Base-by-base conservation (phyloP, 2,113 vertebrate genomes). In the Muscicapa adusta region DNA sequence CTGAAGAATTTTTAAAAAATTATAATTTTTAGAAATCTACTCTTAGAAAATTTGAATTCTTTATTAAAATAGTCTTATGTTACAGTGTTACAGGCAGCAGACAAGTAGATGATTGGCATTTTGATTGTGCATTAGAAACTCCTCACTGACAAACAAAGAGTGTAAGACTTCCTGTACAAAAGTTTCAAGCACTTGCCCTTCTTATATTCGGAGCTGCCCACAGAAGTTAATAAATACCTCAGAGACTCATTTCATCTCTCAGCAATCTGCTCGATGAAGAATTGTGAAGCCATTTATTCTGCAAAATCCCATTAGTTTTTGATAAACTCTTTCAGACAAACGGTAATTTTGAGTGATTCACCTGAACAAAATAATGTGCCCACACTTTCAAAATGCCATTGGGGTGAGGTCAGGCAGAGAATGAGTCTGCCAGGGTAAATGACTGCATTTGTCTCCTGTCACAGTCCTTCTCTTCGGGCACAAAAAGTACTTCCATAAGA, bases 371-470 rank as follows among this genome's bases (percentile, higher is more conserved):
- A 90, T 50, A 84, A 93, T 0, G 28, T 61, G 33, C 82, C 82
- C 73, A 90, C 82, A 84, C 83, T 95, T 81, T 56, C 45, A 51
- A 86, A 95, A 86, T 81, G 94, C 93, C 79, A 61, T 31, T 81
- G 90, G 40, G 65, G 92, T 86, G 92, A 94, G 90, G 92, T 95
- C 96, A 97, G 96, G 90, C 94, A 90, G 85, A 88, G 96, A 96
- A 93, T 68, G 85, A 97, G 61, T 33, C 88, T 96, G 88, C 51
- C 88, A 48, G 43, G 10, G 45, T 12, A 94, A 97, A 88, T 75
- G 56, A 88, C 51, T 83, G 60, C 82, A 88, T 96, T 95, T 93
- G 60, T 94, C 90, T 96, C 65, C 75, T 83, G 82, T 50, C 93
- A 78, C 33, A 80, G 38, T 42, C 82, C 61, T 74, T 26, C 75